Base-by-base conservation (phyloP, 2,797 vertebrate species). In the Bryconaethiops microstoma region DNA sequence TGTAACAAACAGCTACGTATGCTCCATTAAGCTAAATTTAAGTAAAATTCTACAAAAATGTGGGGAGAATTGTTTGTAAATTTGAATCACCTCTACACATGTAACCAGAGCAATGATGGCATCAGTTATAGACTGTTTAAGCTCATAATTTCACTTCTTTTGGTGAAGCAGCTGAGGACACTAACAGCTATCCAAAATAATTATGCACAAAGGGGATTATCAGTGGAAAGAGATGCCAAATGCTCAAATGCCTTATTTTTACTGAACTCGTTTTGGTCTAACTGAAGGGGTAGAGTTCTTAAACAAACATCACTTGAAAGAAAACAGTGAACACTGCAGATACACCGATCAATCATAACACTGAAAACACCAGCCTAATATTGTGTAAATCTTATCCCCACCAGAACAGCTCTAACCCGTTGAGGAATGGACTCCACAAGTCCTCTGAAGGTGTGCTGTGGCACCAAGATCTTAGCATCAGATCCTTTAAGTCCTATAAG, bases 21-120 rank as follows among this genome's bases (percentile, higher is more conserved):
- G 29, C 3, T 29, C 1, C 29, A 29, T 29, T 29, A 1, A 29
- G 29, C 29, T 29, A 29, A 29, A 29, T 29, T 1, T 29, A 29
- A 29, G 29, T 29, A 29, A 29, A 14, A 7, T 40, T 23, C 35
- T 59, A 25, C 74, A 12, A 39, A 16, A 48, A 79, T 74, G 54
- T 55, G 13, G 21, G 9, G 25, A 48, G 17, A 72, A 14, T 42
- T 63, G 29, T 54, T 29, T 73, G 25, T n/a, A 39, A 73, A 23
- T 57, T 14, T 62, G 71, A 79, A 42, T 73, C 54, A 42, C 71
- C 54, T 78, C 54, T 65, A 62, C 76, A 81, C 70, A 81, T 78
- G 75, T 70, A 76, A 77, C 23, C 17, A 62, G 45, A 67, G 62
- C 23, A 79, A 69, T 74, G 70, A 59, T 84, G 76, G 76, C 78